phyloP scores from a whole-genome alignment of 2,888 invertebrate genomes.

The Metallyticus violacea region DNA sequence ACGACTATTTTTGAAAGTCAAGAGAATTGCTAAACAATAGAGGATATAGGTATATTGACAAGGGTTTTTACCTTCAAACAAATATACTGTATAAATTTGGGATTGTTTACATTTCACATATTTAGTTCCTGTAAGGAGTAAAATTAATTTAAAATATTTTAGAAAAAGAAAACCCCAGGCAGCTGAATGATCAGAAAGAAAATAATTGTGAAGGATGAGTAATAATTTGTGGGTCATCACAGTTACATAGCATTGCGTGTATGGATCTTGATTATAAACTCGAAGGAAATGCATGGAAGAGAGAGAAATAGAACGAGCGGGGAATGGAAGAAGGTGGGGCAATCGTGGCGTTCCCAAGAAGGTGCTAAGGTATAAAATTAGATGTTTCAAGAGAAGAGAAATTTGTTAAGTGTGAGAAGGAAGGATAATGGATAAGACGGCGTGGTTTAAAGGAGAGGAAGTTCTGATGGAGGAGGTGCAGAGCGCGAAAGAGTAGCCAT shows the following conservation, averaged over 20 bases:
- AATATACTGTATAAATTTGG: too few relatives aligned
- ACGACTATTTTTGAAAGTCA: too few relatives aligned
- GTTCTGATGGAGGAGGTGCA: background rate
- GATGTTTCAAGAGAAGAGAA: background rate
- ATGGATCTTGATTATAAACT: slow-evolving; percentile 6
- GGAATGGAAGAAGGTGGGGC: background rate
- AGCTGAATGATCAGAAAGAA: background rate
- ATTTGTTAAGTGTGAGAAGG: background rate
- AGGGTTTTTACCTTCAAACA: too few relatives aligned
- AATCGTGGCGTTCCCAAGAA: background rate
- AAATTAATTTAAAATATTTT: background rate
- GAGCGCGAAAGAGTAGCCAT: background rate
- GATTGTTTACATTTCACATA: too few relatives aligned
- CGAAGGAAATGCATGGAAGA: background rate
- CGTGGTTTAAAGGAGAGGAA: background rate
- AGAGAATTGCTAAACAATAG: too few relatives aligned
- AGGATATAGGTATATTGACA: too few relatives aligned
- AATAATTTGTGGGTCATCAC: slow-evolving; percentile 14
- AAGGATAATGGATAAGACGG: background rate
- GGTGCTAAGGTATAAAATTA: background rate
- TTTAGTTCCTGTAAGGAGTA: too few relatives aligned
- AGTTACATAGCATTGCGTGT: slow-evolving; percentile 15
- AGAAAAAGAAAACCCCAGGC: background rate
- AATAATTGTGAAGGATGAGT: slow-evolving; percentile 12
- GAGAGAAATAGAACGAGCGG: background rate